phyloP scores from a whole-genome alignment of 2,113 vertebrate genomes.

The Petaurus breviceps region DNA sequence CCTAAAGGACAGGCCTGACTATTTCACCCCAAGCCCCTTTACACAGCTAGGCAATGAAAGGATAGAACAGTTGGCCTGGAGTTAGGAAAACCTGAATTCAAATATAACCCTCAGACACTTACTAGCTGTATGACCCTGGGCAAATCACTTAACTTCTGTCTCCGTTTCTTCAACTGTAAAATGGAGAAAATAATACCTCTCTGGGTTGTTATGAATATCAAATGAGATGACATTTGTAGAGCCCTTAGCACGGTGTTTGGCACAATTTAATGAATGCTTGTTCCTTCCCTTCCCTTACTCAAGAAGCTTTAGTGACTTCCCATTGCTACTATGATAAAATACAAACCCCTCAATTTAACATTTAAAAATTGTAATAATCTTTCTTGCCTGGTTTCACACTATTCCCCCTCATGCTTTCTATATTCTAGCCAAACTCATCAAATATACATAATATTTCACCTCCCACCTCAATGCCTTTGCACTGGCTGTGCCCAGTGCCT shows the following conservation, averaged over 20 bases:
- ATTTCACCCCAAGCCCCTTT: background rate
- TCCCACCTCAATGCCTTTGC: background rate
- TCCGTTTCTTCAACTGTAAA: background rate
- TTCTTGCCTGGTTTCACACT: background rate
- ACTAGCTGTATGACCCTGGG: background rate
- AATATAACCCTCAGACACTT: background rate
- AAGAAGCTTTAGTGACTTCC: background rate
- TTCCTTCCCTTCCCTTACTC: background rate
- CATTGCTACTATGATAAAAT: background rate
- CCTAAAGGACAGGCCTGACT: background rate
- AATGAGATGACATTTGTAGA: background rate
- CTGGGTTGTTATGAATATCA: background rate
- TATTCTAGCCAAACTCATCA: background rate
- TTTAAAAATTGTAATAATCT: background rate
- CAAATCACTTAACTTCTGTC: background rate
- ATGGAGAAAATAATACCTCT: background rate
- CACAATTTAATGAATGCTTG: background rate
- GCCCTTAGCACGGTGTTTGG: background rate
- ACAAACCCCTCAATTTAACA: background rate
- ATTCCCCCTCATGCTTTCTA: background rate
- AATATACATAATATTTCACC: background rate
- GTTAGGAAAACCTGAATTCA: background rate
- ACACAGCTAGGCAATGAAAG: background rate
- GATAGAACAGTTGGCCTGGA: background rate
- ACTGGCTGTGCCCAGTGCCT: background rate